A percentile compares a stretch with the other conserved stretches of the same genome.
Conservation (phyloP, 2,113 vertebrate genomes). For the Mesitornis unicolor region DNA sequence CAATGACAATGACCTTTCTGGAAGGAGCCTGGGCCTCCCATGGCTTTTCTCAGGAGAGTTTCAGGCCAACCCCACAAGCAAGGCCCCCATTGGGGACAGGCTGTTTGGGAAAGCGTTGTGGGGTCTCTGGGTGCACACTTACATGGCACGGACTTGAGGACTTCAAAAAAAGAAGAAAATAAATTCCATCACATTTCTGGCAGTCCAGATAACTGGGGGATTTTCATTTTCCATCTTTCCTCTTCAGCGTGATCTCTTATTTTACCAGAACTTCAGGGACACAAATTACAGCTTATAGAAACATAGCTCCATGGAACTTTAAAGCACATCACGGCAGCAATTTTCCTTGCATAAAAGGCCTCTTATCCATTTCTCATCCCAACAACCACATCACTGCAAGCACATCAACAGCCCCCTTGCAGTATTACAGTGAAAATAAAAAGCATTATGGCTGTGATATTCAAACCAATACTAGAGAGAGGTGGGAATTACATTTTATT, state of each 20-base stretch:
- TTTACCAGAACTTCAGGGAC: background rate
- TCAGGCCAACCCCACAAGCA: background rate
- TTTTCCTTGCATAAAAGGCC: background rate
- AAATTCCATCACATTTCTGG: background rate
- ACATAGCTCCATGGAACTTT: background rate
- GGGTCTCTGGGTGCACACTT: background rate
- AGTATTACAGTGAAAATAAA: background rate
- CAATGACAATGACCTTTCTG: background rate
- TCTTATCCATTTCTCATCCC: background rate
- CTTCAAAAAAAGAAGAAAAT: background rate
- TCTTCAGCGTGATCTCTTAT: background rate
- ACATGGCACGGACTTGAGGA: background rate
- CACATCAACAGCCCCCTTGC: background rate
- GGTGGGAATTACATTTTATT: background rate
- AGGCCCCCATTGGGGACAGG: background rate
- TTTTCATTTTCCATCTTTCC: background rate
- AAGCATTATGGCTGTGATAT: background rate
- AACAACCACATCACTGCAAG: background rate
- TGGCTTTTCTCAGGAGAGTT: background rate
- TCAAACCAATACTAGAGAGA: background rate
- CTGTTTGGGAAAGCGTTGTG: background rate
- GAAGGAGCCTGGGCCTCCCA: background rate
- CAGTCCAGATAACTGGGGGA: background rate
- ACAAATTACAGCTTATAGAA: background rate
- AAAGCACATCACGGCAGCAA: background rate